phyloP scores from a whole-genome alignment of 2,113 vertebrate species.

The Clarias magur region DNA sequence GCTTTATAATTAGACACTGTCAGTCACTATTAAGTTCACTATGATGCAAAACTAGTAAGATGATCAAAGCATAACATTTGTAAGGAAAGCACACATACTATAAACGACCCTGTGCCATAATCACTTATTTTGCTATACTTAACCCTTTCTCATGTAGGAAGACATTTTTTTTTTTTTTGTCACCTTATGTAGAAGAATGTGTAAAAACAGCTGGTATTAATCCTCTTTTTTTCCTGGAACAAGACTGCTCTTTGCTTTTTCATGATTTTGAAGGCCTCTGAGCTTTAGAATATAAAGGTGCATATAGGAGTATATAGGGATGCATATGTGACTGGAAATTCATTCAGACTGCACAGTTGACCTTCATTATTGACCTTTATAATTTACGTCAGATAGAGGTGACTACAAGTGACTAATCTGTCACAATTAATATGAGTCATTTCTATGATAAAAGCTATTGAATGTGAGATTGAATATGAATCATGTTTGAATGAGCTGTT shows the following conservation, averaged over 20 bases:
- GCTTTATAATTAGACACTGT: no score
- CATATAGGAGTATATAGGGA: background rate
- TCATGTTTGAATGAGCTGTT: background rate
- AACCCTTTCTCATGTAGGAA: background rate
- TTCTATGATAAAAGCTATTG: background rate
- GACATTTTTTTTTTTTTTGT: background rate
- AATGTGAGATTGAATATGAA: background rate
- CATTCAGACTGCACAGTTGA: background rate
- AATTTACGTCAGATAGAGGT: slow-evolving; percentile 3
- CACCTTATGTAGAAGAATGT: background rate
- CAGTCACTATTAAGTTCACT: no score
- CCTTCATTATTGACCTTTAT: slow-evolving; percentile 9
- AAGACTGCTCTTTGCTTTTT: background rate
- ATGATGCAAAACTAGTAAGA: no score
- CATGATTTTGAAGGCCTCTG: background rate
- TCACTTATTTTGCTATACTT: background rate
- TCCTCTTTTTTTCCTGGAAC: background rate
- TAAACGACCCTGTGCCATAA: background rate
- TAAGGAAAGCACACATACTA: no score
- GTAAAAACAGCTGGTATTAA: background rate
- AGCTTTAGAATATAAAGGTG: background rate
- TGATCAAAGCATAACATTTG: no score
- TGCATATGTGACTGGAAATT: background rate
- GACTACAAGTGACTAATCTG: slow-evolving; percentile 2
- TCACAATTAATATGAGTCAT: slow-evolving; percentile 21